Conservation (phyloP, 2,888 invertebrate genomes). For the Meiosimyza platycephala region DNA sequence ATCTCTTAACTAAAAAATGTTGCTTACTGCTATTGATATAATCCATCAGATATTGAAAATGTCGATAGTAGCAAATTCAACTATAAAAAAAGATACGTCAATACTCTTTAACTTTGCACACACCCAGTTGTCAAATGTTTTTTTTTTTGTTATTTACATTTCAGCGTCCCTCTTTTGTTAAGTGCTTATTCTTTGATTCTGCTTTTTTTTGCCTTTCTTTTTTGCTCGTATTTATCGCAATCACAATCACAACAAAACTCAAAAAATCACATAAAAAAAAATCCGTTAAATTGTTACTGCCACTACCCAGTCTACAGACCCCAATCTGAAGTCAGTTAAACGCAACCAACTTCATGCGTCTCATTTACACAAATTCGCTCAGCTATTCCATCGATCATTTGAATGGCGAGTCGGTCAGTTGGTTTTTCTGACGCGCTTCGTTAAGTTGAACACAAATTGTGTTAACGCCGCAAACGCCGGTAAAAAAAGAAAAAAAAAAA, state of each 20-base stretch:
- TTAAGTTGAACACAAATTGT: slow-evolving; percentile 44
- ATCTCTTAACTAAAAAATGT: no score
- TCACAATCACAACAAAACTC: slow-evolving; percentile 28
- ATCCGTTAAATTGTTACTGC: slow-evolving; percentile 47
- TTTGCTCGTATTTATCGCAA: neutral
- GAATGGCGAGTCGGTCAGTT: slow-evolving; percentile 31
- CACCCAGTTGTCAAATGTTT: neutral
- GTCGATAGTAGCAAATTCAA: neutral
- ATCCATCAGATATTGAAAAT: no score
- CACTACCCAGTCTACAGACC: slow-evolving; percentile 41
- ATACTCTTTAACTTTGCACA: neutral
- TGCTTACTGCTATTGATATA: no score
- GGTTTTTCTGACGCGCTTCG: slow-evolving; percentile 34
- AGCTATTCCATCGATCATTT: slow-evolving; percentile 32
- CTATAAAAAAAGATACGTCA: no score
- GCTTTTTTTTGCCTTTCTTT: neutral
- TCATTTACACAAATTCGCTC: slow-evolving; percentile 24
- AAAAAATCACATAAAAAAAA: neutral
- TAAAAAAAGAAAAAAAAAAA: slow-evolving; percentile 33
- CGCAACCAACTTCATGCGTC: slow-evolving; percentile 26
- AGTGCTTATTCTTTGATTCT: slow-evolving; percentile 31
- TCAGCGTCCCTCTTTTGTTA: neutral
- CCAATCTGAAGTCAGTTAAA: slow-evolving; percentile 41
- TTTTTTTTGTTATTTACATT: neutral
- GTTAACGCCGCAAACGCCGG: slow-evolving; percentile 42